Evolutionary conservation across 2,888 invertebrate species (phyloP).

Genomic region (Ecliptopera silaceata): DNA sequence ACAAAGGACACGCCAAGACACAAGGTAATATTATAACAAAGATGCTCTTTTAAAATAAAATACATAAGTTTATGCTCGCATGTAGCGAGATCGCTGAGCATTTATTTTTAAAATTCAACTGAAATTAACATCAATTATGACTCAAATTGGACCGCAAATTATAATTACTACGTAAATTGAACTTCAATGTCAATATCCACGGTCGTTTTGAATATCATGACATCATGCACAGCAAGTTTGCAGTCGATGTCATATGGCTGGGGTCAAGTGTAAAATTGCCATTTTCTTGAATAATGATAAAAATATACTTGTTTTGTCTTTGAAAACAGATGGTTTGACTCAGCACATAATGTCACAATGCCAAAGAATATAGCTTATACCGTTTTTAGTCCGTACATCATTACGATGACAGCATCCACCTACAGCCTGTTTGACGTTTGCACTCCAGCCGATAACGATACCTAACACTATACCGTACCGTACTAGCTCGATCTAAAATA

Average conservation of each 20-base stretch:
- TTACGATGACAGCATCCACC: slow-evolving; percentile 9
- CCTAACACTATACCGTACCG: too few species aligned
- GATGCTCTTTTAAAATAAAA: background rate
- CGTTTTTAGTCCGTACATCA: slow-evolving; percentile 1
- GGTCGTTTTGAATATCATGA: slow-evolving; percentile 21
- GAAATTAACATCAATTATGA: slow-evolving; percentile 18
- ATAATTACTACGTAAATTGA: slow-evolving; percentile 22
- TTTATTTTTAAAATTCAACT: slow-evolving; percentile 15
- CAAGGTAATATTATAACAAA: background rate
- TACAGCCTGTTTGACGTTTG: background rate
- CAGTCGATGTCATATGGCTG: slow-evolving; percentile 14
- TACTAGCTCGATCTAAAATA: too few species aligned
- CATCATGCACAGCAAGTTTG: slow-evolving; percentile 24
- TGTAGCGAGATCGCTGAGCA: too few species aligned
- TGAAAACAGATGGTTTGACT: background rate
- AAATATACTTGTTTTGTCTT: background rate
- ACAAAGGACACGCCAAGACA: slow-evolving; percentile 25
- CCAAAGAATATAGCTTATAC: slow-evolving; percentile 1
- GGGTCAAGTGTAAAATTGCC: slow-evolving; percentile 12
- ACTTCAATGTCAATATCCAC: slow-evolving; percentile 24
- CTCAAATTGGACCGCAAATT: slow-evolving; percentile 22
- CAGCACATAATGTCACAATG: background rate
- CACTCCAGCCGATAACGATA: too few species aligned
- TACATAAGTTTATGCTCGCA: background rate
- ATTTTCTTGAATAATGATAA: background rate